Conservation (phyloP, 37 sponge, comb jelly and placozoan species). For the Halichondria panicea region DNA sequence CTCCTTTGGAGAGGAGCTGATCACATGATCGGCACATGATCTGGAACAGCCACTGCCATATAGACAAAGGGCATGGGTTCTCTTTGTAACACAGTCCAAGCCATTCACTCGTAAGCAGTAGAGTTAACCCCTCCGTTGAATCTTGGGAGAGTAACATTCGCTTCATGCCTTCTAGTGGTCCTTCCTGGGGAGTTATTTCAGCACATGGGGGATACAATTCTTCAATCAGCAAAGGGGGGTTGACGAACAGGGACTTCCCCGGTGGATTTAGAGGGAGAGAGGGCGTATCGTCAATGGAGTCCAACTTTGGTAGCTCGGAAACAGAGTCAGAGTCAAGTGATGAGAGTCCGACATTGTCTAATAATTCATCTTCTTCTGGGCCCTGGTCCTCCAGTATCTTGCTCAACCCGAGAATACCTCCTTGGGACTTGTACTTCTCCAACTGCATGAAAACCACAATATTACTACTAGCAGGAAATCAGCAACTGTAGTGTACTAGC, state of each 20-base stretch:
- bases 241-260: conserved; percentile 7
- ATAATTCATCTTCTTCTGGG: not conserved
- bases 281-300: not conserved
- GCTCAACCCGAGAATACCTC: conserved; percentile 10
- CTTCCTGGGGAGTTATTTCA: not conserved
- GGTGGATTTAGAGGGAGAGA: conserved; percentile 17
- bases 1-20: not conserved
- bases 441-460: conserved; percentile 10
- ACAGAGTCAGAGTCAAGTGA: not conserved
- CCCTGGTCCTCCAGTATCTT: not conserved
- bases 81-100: not conserved
- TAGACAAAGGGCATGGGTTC: conserved; percentile 14
- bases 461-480: no score
- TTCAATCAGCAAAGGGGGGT: conserved; percentile 7
- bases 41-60: conserved; percentile 44
- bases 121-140: not conserved
- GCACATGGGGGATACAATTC: conserved; percentile 24
- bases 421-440: not conserved
- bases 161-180: not conserved
- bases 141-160: not conserved
- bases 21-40: conserved; percentile 38
- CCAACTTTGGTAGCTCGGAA: not conserved
- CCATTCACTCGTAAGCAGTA: not conserved
- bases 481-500: no score
- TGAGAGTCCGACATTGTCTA: no score